Evolutionary conservation across 2,797 vertebrate species (phyloP).

Genomic region (Xerus rutilus): DNA sequence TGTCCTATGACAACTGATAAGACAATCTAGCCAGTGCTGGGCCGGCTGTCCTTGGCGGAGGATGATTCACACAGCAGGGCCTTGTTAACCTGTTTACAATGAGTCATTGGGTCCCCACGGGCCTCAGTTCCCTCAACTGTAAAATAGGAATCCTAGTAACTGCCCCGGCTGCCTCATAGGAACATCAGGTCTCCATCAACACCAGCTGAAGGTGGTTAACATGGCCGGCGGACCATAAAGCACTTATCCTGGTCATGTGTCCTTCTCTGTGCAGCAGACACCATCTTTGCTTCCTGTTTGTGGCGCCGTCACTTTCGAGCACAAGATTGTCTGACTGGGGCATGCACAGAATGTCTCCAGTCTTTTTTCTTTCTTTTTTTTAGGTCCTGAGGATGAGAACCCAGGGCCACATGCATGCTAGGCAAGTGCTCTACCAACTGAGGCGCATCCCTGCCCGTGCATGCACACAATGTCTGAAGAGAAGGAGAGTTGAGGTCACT

Average conservation of each 20-base stretch:
- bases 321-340: neutral
- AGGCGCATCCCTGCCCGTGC: too few species aligned
- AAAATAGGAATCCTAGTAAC: neutral
- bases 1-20: neutral
- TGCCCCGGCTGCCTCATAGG: neutral
- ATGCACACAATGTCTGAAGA: accelerated
- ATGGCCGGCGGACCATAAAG: accelerated
- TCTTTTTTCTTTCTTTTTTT: too few species aligned
- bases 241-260: accelerated
- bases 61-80: neutral
- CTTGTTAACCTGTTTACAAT: neutral
- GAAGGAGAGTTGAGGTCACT: neutral
- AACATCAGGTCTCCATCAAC: neutral
- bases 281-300: neutral
- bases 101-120: neutral
- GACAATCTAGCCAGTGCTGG: accelerated
- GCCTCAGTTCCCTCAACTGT: neutral
- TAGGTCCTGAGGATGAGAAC: too few species aligned
- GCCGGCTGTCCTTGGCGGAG: neutral
- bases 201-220: neutral
- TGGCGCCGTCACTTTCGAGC: accelerated
- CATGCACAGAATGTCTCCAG: accelerated
- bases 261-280: accelerated
- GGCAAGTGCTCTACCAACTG: too few species aligned
- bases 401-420: too few species aligned